phyloP scores from a whole-genome alignment of 1,140 invertebrate genomes.

The Oreohelix idahoensis region DNA sequence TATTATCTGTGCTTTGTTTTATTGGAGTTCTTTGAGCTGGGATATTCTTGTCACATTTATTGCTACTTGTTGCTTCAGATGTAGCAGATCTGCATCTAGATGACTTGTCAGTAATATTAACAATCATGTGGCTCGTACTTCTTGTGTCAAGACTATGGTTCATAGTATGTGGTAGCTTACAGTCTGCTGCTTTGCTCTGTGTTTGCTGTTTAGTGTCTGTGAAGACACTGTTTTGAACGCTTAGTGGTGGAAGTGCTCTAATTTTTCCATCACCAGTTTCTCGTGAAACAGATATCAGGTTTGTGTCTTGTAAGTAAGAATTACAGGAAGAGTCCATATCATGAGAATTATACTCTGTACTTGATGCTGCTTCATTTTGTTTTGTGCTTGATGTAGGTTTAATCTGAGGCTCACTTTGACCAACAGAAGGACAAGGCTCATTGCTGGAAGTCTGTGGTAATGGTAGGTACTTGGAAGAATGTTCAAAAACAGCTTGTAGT shows the following conservation, averaged over 20 bases:
- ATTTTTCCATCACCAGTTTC: not conserved
- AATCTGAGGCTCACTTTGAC: not conserved
- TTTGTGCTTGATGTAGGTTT: not conserved
- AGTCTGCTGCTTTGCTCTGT: not conserved
- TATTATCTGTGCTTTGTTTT: not conserved
- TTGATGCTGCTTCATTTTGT: not conserved
- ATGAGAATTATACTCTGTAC: not conserved
- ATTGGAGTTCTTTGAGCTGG: not conserved
- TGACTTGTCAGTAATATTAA: not conserved
- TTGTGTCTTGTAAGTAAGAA: not conserved
- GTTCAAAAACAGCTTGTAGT: slow-evolving; percentile 24
- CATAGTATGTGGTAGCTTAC: not conserved
- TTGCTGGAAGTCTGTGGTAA: not conserved
- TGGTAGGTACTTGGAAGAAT: slow-evolving; percentile 22
- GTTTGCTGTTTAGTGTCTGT: not conserved
- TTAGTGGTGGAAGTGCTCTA: not conserved
- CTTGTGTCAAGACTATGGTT: not conserved
- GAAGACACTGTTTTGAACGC: not conserved
- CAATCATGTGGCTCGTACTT: not conserved
- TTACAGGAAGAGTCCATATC: not conserved
- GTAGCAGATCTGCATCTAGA: not conserved
- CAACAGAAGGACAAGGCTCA: not conserved
- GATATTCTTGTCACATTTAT: not conserved
- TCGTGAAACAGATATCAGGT: not conserved
- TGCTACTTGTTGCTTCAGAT: not conserved